Conservation (phyloP, 2,113 vertebrate genomes). For the Ancistrus triradiatus region DNA sequence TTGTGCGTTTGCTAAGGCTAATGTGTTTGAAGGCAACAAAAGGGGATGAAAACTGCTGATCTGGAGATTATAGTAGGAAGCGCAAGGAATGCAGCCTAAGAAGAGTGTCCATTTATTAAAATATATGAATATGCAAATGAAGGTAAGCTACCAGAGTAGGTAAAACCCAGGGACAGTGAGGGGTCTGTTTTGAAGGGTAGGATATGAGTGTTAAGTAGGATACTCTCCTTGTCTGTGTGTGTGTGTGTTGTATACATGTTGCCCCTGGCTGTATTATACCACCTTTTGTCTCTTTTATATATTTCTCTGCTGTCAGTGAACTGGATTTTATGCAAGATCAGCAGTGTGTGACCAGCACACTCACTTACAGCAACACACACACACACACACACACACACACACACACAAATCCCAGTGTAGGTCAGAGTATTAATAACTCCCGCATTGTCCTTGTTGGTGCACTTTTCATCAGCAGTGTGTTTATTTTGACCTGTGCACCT, state of each 20-base stretch:
- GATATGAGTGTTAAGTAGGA: neutral
- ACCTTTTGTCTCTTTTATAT: constrained; percentile 32
- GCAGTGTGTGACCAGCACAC: neutral
- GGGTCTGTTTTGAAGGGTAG: too few species aligned
- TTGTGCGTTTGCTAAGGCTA: too few species aligned
- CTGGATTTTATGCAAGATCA: constrained; percentile 11
- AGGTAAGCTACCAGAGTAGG: too few species aligned
- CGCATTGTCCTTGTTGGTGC: constrained; percentile 57
- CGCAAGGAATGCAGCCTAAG: too few species aligned
- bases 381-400: too few species aligned
- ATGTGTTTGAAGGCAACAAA: too few species aligned
- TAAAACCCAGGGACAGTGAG: too few species aligned
- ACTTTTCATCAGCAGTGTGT: constrained; percentile 52
- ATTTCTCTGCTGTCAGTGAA: neutral
- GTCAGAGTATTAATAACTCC: constrained; percentile 51
- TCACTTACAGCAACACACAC: neutral
- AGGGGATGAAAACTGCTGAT: too few species aligned
- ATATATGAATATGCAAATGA: too few species aligned
- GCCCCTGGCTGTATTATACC: constrained; percentile 33
- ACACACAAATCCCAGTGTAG: too few species aligned
- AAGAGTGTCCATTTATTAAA: too few species aligned
- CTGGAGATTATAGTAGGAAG: too few species aligned
- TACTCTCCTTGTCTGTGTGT: neutral
- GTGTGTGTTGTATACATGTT: constrained; percentile 10
- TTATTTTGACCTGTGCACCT: constrained; percentile 55